A percentile compares a stretch with the other conserved stretches of the same genome.
Conservation (phyloP, 2,113 vertebrate genomes). For the Otolemur garnettii region DNA sequence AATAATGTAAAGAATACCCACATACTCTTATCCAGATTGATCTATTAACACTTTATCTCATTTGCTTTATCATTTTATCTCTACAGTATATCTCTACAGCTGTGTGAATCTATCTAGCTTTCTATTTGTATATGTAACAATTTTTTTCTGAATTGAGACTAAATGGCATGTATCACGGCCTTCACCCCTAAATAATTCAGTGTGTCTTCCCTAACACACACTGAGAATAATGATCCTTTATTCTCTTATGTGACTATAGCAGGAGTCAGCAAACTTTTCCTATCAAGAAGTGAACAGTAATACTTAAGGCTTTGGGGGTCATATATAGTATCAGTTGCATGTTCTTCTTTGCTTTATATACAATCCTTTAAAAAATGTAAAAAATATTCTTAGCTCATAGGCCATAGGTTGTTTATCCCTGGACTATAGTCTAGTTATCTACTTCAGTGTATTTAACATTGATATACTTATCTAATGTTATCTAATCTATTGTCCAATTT, state of each 20-base stretch:
- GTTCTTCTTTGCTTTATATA: conserved; percentile 8
- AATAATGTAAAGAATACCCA: neutral
- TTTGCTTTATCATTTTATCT: neutral
- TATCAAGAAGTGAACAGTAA: neutral
- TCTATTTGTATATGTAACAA: neutral
- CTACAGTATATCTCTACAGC: too few relatives aligned
- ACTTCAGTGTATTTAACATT: neutral
- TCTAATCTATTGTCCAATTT: neutral
- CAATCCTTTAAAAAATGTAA: neutral
- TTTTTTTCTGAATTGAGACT: neutral
- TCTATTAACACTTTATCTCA: neutral
- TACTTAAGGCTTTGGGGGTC: neutral
- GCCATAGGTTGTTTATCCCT: neutral
- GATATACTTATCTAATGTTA: neutral
- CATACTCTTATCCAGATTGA: neutral
- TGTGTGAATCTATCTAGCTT: neutral
- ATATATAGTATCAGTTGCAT: neutral
- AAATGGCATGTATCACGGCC: neutral
- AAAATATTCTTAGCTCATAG: neutral
- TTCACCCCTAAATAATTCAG: neutral
- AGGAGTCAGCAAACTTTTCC: neutral
- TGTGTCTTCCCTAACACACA: neutral
- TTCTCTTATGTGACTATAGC: neutral
- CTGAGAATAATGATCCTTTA: neutral
- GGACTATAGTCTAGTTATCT: neutral